Percentiles rank a stretch among this genome's conserved stretches.
These are phyloP conservation scores for Planiliza haematocheilus DNA, from an alignment of 2,113 vertebrate species.

Conservation along the genomic window DNA sequence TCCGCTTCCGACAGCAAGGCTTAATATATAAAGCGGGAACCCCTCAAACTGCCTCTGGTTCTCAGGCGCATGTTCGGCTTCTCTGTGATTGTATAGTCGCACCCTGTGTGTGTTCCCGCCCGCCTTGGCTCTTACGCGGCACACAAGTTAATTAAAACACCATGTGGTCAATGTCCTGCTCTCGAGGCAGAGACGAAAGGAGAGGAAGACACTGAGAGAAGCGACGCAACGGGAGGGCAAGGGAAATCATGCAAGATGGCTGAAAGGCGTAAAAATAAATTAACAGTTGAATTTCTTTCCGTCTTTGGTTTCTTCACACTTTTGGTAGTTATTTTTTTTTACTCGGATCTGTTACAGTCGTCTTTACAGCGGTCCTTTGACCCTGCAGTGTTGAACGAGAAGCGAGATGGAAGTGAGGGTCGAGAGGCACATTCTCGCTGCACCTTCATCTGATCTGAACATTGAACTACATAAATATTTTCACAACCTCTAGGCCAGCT, in stretches of 20 bases:
- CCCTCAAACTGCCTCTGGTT: neutral
- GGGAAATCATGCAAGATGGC: slow-evolving; percentile 28
- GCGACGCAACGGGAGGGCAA: slow-evolving; percentile 1
- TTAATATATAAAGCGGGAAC: neutral
- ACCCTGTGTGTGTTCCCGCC: slow-evolving; percentile 15
- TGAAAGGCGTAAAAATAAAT: slow-evolving; percentile 16
- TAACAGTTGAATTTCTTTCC: slow-evolving; percentile 1
- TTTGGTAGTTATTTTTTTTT: neutral
- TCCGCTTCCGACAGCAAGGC: neutral
- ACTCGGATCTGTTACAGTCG: too few relatives aligned
- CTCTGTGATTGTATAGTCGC: slow-evolving; percentile 31
- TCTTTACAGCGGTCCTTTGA: too few relatives aligned
- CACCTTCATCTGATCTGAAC: too few relatives aligned
- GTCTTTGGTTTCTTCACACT: neutral
- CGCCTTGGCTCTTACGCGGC: slow-evolving; percentile 37
- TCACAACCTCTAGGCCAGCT: too few relatives aligned
- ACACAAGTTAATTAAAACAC: slow-evolving; percentile 68
- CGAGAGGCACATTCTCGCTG: too few relatives aligned
- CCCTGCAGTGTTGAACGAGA: too few relatives aligned
- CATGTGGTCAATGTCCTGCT: slow-evolving; percentile 60
- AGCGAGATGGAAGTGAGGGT: too few relatives aligned
- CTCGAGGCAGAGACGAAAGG: slow-evolving; percentile 40
- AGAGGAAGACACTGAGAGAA: neutral
- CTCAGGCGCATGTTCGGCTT: neutral
- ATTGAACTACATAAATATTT: too few relatives aligned